Percentiles rank a stretch among this genome's conserved stretches.
Conservation (phyloP, 1,140 invertebrate species). For the Cydia strobilella region DNA sequence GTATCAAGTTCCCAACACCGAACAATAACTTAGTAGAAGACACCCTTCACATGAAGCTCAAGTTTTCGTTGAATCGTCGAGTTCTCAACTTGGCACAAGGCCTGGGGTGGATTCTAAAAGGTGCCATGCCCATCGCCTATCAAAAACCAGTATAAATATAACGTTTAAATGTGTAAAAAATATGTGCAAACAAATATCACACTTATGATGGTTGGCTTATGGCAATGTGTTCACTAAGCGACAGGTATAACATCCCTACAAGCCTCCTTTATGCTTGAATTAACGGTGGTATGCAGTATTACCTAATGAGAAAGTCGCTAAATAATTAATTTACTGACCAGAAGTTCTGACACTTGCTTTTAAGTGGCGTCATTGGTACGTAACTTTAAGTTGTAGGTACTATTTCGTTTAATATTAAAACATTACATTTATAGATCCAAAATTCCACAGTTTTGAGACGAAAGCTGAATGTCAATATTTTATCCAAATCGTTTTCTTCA, state of each 20-base stretch:
- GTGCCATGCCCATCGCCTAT: background rate
- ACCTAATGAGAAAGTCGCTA: background rate
- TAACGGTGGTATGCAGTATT: conserved; percentile 2
- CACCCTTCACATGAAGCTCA: background rate
- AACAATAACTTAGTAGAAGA: conserved; percentile 20
- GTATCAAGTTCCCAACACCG: conserved; percentile 16
- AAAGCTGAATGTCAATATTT: no score
- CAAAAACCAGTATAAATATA: background rate
- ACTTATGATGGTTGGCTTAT: background rate
- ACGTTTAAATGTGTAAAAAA: no score
- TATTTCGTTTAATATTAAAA: background rate
- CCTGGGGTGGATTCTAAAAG: background rate
- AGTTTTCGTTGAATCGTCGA: conserved; percentile 14
- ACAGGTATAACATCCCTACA: background rate
- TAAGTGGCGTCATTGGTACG: background rate
- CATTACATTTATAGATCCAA: background rate
- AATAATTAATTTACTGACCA: background rate
- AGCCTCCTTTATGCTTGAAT: background rate
- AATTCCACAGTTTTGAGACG: no score
- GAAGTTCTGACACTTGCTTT: background rate
- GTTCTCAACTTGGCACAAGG: conserved; percentile 6
- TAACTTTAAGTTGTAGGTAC: background rate
- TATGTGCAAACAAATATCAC: no score
- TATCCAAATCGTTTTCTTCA: no score
- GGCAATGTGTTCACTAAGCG: background rate